Evolutionary conservation across 2,797 vertebrate genomes (phyloP).

Genomic region (Mareca strepera): DNA sequence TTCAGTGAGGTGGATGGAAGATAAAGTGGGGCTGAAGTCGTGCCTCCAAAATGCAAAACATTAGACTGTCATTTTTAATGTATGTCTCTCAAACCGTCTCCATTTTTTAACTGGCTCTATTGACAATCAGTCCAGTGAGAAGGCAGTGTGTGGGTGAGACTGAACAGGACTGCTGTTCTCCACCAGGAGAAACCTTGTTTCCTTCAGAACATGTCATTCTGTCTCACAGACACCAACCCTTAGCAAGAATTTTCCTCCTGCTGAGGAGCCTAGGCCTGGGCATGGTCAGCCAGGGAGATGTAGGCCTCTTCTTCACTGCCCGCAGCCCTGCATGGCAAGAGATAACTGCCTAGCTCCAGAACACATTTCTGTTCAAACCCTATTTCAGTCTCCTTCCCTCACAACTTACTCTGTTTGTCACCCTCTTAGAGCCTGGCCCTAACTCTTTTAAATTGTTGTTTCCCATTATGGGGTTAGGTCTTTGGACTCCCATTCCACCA

Average conservation of each 20-base stretch:
- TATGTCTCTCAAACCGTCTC: not conserved
- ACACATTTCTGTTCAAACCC: not conserved
- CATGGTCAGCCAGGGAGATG: not conserved
- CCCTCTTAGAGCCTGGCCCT: not conserved
- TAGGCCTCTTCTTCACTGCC: not conserved
- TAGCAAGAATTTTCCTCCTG: not conserved
- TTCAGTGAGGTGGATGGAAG: not conserved
- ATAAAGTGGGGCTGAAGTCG: not conserved
- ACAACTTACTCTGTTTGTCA: not conserved
- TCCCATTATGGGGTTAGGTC: not conserved
- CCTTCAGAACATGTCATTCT: not conserved
- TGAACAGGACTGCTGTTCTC: not conserved
- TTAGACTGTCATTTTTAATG: not conserved
- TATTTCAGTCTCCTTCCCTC: not conserved
- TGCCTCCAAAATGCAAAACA: not conserved
- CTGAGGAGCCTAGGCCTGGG: not conserved
- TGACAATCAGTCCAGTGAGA: not conserved
- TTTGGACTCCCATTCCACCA: not conserved
- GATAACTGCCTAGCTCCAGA: not conserved
- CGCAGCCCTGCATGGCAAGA: not conserved
- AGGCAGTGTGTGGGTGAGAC: not conserved
- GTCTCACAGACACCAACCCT: not conserved
- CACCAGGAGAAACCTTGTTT: not conserved
- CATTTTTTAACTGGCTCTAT: not conserved
- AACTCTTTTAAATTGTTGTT: not conserved